These are phyloP conservation scores for Pseudopodoces humilis DNA, from an alignment of 2,113 vertebrate genomes.

Conservation along the genomic window DNA sequence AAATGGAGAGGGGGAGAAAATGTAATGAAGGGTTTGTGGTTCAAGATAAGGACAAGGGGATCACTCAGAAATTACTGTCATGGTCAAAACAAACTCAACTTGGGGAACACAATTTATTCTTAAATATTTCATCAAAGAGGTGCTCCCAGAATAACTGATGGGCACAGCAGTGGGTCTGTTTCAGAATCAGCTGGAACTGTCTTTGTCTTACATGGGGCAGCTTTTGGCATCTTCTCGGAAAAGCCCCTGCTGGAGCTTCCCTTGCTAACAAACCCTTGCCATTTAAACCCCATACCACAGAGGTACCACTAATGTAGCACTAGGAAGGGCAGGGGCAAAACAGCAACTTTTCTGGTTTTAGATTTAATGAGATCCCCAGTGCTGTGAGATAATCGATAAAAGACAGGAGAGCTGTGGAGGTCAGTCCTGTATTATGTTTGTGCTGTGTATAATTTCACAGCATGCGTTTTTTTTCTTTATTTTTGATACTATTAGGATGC, in stretches of 20 bases:
- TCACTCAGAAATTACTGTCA: not conserved
- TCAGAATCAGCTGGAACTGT: not conserved
- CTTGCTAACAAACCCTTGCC: not conserved
- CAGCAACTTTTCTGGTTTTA: not conserved
- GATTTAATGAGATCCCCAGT: not conserved
- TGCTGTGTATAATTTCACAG: not conserved
- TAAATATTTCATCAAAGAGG: not conserved
- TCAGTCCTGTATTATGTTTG: not conserved
- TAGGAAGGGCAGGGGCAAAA: not conserved
- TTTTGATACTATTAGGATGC: not conserved
- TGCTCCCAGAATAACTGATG: not conserved
- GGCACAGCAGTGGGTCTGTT: not conserved
- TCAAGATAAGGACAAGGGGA: not conserved
- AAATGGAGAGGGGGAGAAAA: not conserved
- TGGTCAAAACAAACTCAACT: not conserved
- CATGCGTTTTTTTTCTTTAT: not conserved
- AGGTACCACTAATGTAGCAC: not conserved
- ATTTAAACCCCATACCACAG: not conserved
- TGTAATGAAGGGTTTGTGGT: accelerated
- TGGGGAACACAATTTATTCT: not conserved
- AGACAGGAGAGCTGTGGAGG: not conserved
- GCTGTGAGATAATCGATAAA: not conserved
- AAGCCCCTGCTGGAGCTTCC: not conserved
- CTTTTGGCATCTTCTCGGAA: not conserved
- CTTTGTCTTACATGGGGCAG: not conserved